phyloP scores from a whole-genome alignment of 2,113 vertebrate genomes.

The Plectropomus leopardus region DNA sequence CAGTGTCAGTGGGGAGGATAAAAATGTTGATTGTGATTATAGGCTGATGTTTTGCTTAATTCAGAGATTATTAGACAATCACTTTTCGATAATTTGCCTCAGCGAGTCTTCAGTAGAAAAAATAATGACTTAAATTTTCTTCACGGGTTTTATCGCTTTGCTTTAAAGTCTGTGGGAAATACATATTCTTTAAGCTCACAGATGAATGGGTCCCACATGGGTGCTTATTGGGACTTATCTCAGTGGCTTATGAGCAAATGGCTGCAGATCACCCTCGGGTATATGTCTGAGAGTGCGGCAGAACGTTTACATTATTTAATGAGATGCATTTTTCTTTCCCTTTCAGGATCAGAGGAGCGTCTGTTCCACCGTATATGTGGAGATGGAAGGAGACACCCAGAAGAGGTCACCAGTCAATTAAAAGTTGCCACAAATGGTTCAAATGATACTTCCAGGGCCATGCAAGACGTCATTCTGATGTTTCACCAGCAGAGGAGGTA shows the following conservation, averaged over 20 bases:
- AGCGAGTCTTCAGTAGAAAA: not conserved
- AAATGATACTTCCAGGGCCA: not conserved
- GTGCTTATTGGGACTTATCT: conserved; percentile 30
- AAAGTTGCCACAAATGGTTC: not conserved
- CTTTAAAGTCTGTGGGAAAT: conserved; percentile 13
- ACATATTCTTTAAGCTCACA: conserved; percentile 17
- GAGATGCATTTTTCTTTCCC: conserved; percentile 5
- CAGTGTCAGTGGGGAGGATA: not conserved
- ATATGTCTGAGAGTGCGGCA: not conserved
- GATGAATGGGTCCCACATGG: conserved; percentile 14
- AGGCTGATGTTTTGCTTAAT: not conserved
- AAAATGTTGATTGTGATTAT: not conserved
- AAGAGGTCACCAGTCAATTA: not conserved
- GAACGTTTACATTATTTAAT: conserved; percentile 9
- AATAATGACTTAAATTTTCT: conserved; percentile 15
- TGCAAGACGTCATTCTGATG: conserved; percentile 15
- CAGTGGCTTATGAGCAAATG: conserved; percentile 24
- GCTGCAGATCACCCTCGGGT: not conserved
- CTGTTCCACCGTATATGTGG: not conserved
- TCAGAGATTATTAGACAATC: conserved; percentile 9
- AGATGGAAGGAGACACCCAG: not conserved
- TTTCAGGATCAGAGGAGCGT: not conserved
- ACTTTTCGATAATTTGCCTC: not conserved
- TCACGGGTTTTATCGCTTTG: conserved; percentile 11
- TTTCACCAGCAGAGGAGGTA: conserved; percentile 70